Evolutionary conservation across 2,888 invertebrate genomes (phyloP), one percentile per base, ranked within the genome.

Genomic region (Cosmorhoe ocellata): DNA sequence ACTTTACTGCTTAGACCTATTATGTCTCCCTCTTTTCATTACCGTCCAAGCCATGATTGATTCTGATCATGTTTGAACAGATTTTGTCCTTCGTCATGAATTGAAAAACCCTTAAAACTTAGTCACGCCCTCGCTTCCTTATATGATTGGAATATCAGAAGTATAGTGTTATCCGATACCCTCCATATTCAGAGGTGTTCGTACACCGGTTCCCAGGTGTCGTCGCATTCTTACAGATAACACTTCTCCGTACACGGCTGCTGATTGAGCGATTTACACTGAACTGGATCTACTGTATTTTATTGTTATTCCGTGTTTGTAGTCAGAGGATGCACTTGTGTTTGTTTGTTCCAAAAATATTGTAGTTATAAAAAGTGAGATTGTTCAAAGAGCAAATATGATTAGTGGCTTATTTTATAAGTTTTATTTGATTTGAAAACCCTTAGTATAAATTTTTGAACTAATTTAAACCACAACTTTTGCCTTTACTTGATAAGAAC

Each of bases 231-330:
- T 78, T 58, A 75, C 42, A 71, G 76, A 79, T 81, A 81, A 79
- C 76, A 77, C 45, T 82, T 79, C 84, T 63, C 68, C 68, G 71
- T 76, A 79, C 56, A 62, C 51, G 69, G 69, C 33, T 36, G 39
- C 43, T 47, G 28, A 42, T 12, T 78, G 69, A 77, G 79, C 79
- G 64, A 49, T 61, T 43, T 44, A 24, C n/a, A 18, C 26, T 48
- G 55, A 64, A 59, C 59, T 55, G 56, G 51, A 54, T 52, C 43
- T 45, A 44, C 39, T 37, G 55, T 48, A 27, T 41, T 30, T 46
- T 51, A 28, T 34, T 32, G 39, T 27, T 33, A 34, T 45, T 43
- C 50, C 37, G 26, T 41, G 27, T 10, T 11, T 24, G 5, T 6
- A 40, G 28, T 11, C 27, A 31, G 40, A 47, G 28, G 31, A 37